Conservation (phyloP, 2,888 invertebrate genomes). For the Oeneis ivallda region DNA sequence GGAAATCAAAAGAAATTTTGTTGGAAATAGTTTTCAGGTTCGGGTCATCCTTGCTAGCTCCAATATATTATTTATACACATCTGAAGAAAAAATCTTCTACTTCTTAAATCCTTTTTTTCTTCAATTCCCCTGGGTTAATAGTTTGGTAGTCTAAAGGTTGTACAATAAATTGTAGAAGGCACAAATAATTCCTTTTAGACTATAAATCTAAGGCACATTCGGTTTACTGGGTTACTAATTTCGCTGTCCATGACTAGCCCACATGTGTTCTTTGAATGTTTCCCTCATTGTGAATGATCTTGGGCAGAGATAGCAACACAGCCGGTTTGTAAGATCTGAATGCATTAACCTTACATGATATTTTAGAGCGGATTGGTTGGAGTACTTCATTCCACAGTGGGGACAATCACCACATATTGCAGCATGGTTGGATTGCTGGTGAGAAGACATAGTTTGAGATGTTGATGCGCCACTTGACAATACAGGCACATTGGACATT, state of each 20-base stretch:
- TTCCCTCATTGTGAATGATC: conserved; percentile 85
- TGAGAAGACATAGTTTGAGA: conserved; percentile 64
- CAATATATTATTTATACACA: too few species aligned
- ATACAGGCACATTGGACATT: conserved; percentile 62
- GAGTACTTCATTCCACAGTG: conserved; percentile 86
- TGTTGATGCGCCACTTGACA: conserved; percentile 65
- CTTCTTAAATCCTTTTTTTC: too few species aligned
- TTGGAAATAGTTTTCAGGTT: too few species aligned
- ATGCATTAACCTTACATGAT: conserved; percentile 86
- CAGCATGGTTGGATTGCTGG: conserved; percentile 75
- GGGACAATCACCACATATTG: conserved; percentile 84
- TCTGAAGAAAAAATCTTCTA: too few species aligned
- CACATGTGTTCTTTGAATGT: conserved; percentile 87
- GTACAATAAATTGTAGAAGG: conserved; percentile 36
- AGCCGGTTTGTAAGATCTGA: conserved; percentile 85
- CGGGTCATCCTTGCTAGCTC: too few species aligned
- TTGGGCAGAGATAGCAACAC: conserved; percentile 86
- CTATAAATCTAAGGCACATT: conserved; percentile 61
- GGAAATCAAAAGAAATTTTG: too few species aligned
- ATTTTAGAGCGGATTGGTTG: conserved; percentile 86
- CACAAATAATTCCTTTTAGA: conserved; percentile 29
- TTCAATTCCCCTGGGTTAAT: neutral
- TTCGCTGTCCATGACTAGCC: conserved; percentile 84
- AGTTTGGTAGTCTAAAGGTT: conserved; percentile 29
- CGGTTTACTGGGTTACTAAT: conserved; percentile 58